These are phyloP conservation scores for Drosophila monieri DNA, from an alignment of 2,888 invertebrate genomes.

Conservation along the genomic window DNA sequence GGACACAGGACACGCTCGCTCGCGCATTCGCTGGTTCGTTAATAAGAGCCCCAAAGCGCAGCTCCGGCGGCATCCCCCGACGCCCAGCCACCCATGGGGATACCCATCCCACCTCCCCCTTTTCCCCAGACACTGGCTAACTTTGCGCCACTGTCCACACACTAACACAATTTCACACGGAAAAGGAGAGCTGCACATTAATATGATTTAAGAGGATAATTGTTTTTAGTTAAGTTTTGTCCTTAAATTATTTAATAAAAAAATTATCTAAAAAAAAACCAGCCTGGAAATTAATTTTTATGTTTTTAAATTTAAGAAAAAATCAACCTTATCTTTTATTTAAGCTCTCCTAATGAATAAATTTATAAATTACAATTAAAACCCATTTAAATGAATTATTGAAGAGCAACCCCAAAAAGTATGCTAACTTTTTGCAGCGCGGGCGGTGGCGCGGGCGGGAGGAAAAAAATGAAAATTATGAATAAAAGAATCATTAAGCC, in stretches of 20 bases:
- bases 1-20: conserved; percentile 59
- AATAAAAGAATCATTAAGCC: conserved; percentile 80
- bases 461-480: conserved; percentile 67
- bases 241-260: background rate
- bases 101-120: conserved; percentile 8
- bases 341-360: background rate
- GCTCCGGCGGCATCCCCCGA: conserved; percentile 30
- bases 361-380: background rate
- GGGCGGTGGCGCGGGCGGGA: background rate
- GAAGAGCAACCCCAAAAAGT: conserved; percentile 1
- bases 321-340: too few species aligned
- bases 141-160: conserved; percentile 73
- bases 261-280: background rate
- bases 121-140: conserved; percentile 57
- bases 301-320: too few species aligned
- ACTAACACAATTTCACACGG: conserved; percentile 24
- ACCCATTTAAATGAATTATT: background rate
- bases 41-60: conserved; percentile 70
- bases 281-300: too few species aligned
- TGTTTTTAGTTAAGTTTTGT: background rate
- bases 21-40: conserved; percentile 73
- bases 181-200: conserved; percentile 1
- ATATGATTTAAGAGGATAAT: background rate
- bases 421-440: background rate
- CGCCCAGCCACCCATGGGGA: conserved; percentile 12